These are phyloP conservation scores for Amblyopsis hoosieri DNA, from an alignment of 2,797 vertebrate genomes.

Conservation along the genomic window DNA sequence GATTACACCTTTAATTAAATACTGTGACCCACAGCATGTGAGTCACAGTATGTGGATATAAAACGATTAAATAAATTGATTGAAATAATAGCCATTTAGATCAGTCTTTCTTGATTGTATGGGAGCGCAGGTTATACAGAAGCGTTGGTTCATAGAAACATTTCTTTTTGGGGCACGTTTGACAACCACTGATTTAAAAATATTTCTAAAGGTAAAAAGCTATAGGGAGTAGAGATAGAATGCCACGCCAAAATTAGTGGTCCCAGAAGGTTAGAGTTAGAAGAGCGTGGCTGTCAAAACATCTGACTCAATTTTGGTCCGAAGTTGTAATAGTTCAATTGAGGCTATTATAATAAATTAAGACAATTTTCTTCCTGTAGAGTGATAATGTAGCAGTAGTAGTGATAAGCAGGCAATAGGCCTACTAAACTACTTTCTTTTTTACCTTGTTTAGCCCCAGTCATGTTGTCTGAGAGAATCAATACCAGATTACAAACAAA, in stretches of 20 bases:
- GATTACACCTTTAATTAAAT: too few species aligned
- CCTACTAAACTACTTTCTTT: too few species aligned
- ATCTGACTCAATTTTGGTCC: slow-evolving; percentile 12
- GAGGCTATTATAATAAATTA: slow-evolving; percentile 1
- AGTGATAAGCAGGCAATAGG: too few species aligned
- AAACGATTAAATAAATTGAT: too few species aligned
- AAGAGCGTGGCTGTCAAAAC: slow-evolving; percentile 1
- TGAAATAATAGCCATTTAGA: too few species aligned
- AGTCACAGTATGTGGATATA: too few species aligned
- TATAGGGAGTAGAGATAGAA: neutral
- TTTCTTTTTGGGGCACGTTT: too few species aligned
- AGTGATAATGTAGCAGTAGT: neutral
- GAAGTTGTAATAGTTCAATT: slow-evolving; percentile 1
- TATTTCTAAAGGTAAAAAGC: neutral
- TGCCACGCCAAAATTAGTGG: neutral
- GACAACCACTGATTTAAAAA: too few species aligned
- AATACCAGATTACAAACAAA: neutral
- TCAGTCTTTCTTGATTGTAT: too few species aligned
- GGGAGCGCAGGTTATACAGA: too few species aligned
- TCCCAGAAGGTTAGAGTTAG: neutral
- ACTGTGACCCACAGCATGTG: too few species aligned
- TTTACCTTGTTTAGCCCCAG: slow-evolving; percentile 9
- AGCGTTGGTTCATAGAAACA: too few species aligned
- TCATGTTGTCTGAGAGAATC: neutral
- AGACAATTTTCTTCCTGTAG: neutral